Evolutionary conservation across 2,888 invertebrate species (phyloP).

Genomic region (Ormyrus rosae): DNA sequence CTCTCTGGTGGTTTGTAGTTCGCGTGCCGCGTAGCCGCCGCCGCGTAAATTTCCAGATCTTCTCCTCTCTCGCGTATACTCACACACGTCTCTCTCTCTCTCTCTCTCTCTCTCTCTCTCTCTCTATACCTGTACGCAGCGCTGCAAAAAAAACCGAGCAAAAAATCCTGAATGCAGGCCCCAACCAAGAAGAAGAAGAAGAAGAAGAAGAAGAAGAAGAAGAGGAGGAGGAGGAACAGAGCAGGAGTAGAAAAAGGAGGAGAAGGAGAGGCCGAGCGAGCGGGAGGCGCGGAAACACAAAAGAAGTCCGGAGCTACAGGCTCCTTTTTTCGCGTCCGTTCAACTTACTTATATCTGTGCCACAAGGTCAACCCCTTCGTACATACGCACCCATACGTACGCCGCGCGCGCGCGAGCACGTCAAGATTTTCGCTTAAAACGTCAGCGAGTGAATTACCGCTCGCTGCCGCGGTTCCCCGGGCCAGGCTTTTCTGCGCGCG

Average conservation of each 20-base stretch:
- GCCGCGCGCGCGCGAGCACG: background rate
- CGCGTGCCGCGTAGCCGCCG: conserved; percentile 57
- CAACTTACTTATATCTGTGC: conserved; percentile 63
- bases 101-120: background rate
- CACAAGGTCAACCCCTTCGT: conserved; percentile 61
- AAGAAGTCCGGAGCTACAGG: conserved; percentile 56
- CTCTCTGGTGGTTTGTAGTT: conserved; percentile 60
- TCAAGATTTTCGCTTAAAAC: conserved; percentile 12
- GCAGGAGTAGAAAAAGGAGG: background rate
- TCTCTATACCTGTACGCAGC: conserved; percentile 14
- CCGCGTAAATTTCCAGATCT: conserved; percentile 37
- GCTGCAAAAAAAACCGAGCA: background rate
- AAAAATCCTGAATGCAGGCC: conserved; percentile 15
- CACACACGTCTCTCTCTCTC: background rate
- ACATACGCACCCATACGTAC: background rate
- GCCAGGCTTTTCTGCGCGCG: no score
- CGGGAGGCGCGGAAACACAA: conserved; percentile 50
- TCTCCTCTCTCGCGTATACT: background rate
- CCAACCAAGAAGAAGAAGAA: conserved; percentile 23
- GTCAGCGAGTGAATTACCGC: conserved; percentile 9
- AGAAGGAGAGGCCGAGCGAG: background rate
- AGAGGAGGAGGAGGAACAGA: background rate
- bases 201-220: conserved; percentile 8
- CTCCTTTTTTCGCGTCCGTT: conserved; percentile 57
- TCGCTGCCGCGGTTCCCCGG: background rate